Percentiles rank a stretch among this genome's conserved stretches.
Conservation (phyloP, 2,888 invertebrate species). For the Odontomyia ornata region DNA sequence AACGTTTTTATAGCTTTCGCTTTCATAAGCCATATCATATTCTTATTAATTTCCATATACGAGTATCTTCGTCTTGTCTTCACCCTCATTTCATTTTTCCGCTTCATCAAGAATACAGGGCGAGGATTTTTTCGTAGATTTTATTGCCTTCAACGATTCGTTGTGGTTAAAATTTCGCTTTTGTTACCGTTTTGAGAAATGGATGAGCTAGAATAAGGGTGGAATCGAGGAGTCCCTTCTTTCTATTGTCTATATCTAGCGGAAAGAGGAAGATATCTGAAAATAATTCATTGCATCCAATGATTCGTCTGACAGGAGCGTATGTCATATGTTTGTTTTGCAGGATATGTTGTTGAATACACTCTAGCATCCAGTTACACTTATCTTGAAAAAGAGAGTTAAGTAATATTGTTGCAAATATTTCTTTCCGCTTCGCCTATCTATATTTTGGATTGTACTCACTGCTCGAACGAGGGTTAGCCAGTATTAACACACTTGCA, state of each 20-base stretch:
- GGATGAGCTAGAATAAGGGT: neutral
- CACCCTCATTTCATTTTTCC: constrained; percentile 14
- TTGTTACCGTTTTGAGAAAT: neutral
- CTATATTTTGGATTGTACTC: neutral
- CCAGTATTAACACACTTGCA: neutral
- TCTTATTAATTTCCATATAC: constrained; percentile 29
- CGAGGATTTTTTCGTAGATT: constrained; percentile 5
- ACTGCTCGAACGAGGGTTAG: neutral
- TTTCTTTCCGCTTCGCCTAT: neutral
- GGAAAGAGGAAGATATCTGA: neutral
- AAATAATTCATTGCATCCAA: constrained; percentile 35
- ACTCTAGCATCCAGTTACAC: neutral
- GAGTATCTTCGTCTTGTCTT: neutral
- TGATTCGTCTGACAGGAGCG: constrained; percentile 28
- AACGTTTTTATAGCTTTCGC: neutral
- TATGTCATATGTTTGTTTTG: constrained; percentile 37
- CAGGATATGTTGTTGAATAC: neutral
- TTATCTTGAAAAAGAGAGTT: neutral
- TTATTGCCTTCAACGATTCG: constrained; percentile 6
- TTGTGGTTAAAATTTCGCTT: constrained; percentile 15
- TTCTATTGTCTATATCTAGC: neutral
- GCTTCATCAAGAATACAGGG: neutral
- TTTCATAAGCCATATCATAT: neutral
- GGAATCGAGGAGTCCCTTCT: neutral
- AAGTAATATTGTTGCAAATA: constrained; percentile 7